Evolutionary conservation across 1,140 invertebrate genomes (phyloP).

Genomic region (Dreissena rostriformis): DNA sequence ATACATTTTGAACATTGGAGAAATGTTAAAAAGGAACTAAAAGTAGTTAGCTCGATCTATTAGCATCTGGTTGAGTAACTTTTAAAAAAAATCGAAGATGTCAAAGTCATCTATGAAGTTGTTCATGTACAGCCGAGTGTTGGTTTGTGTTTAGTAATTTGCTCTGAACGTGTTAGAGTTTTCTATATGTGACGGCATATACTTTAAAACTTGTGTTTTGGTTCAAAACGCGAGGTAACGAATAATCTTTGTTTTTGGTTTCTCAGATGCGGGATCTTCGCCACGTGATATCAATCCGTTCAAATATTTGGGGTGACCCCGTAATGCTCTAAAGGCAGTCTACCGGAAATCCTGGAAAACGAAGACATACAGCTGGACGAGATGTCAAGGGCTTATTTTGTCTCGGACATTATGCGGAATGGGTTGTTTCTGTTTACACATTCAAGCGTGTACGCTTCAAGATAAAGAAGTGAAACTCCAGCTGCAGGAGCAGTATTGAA

Average conservation of each 20-base stretch:
- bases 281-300: constrained; percentile 96
- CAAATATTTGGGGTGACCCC: constrained; percentile 92
- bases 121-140: not conserved
- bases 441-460: too few relatives aligned
- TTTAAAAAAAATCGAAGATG: not conserved
- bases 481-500: too few relatives aligned
- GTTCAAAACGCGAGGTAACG: too few relatives aligned
- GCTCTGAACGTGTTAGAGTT: too few relatives aligned
- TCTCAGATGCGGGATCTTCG: constrained; percentile 95
- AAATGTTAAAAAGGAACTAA: constrained; percentile 77
- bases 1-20: constrained; percentile 76
- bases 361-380: constrained; percentile 95
- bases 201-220: too few relatives aligned
- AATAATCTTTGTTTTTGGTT: not conserved
- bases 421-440: constrained; percentile 74
- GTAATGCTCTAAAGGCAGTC: constrained; percentile 96
- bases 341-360: constrained; percentile 96
- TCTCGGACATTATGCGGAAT: constrained; percentile 86
- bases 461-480: too few relatives aligned
- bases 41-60: constrained; percentile 71
- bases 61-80: not conserved
- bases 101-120: not conserved
- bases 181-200: too few relatives aligned
- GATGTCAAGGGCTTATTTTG: constrained; percentile 91
- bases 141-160: too few relatives aligned